A percentile compares a stretch with the other conserved stretches of the same genome.
phyloP scores from a whole-genome alignment of 1,140 invertebrate species.

The Scaptomyza graminum region DNA sequence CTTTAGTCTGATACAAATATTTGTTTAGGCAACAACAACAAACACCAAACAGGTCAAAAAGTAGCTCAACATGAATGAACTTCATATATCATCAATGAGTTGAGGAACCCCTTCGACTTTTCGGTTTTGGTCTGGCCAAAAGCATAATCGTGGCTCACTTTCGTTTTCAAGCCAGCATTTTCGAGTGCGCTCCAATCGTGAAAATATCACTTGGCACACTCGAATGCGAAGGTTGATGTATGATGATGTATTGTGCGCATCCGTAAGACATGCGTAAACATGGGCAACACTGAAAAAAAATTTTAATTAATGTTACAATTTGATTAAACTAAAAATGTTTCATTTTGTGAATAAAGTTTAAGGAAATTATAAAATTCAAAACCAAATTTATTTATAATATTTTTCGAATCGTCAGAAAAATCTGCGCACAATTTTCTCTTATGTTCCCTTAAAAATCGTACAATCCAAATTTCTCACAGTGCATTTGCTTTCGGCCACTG shows the following conservation, averaged over 20 bases:
- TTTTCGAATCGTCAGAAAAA: too few relatives aligned
- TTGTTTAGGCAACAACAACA: neutral
- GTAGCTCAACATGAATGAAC: slow-evolving; percentile 60
- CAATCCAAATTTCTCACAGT: neutral
- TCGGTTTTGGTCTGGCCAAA: slow-evolving; percentile 14
- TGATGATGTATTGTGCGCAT: slow-evolving; percentile 56
- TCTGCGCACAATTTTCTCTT: too few relatives aligned
- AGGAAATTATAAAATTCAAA: too few relatives aligned
- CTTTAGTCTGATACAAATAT: slow-evolving; percentile 8
- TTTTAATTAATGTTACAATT: too few relatives aligned
- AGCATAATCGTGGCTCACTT: slow-evolving; percentile 76
- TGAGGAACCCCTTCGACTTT: neutral
- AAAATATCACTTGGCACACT: slow-evolving; percentile 80
- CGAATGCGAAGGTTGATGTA: slow-evolving; percentile 64
- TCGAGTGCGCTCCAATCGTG: slow-evolving; percentile 77
- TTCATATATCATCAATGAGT: slow-evolving; percentile 60
- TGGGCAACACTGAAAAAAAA: slow-evolving; percentile 4
- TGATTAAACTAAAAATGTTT: too few relatives aligned
- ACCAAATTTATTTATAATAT: too few relatives aligned
- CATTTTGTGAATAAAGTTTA: too few relatives aligned
- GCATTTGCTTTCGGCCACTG: slow-evolving; percentile 6
- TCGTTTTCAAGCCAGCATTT: slow-evolving; percentile 64
- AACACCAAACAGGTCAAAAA: neutral
- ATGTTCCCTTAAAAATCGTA: too few relatives aligned
- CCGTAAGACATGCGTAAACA: slow-evolving; percentile 39